A percentile compares a stretch with the other conserved stretches of the same genome.
These are phyloP conservation scores for Adela reaumurella DNA, from an alignment of 2,888 invertebrate genomes.

Conservation along the genomic window DNA sequence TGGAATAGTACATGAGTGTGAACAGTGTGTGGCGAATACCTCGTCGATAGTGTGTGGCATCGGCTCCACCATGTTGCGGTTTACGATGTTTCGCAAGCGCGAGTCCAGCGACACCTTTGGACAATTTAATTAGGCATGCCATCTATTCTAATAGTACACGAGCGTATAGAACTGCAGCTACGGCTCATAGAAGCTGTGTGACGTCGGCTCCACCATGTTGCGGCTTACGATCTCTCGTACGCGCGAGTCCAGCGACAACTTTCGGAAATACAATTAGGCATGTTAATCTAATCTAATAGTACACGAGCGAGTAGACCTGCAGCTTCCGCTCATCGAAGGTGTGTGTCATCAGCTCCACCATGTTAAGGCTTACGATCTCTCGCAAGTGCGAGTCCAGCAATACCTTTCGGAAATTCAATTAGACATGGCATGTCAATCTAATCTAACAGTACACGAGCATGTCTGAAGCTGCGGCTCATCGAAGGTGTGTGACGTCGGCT, in stretches of 20 bases:
- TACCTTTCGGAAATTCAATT: slow-evolving; percentile 73
- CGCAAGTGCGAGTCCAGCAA: slow-evolving; percentile 97
- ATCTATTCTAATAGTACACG: too few relatives aligned
- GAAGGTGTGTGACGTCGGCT: too few relatives aligned
- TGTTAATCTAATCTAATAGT: too few relatives aligned
- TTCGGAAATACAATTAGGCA: too few relatives aligned
- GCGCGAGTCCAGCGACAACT: slow-evolving; percentile 96
- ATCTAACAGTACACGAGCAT: too few relatives aligned
- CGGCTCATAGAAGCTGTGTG: slow-evolving; percentile 98
- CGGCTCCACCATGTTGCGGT: slow-evolving; percentile 97
- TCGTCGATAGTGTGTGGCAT: slow-evolving; percentile 97
- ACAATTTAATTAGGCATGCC: too few relatives aligned
- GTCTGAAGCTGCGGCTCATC: too few relatives aligned
- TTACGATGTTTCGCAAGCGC: slow-evolving; percentile 94
- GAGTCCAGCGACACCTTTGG: slow-evolving; percentile 94
- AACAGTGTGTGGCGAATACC: too few relatives aligned
- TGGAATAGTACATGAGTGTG: too few relatives aligned
- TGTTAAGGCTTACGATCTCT: slow-evolving; percentile 96
- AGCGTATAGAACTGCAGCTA: slow-evolving; percentile 99
- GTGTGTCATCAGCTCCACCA: slow-evolving; percentile 94
- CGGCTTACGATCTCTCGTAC: slow-evolving; percentile 97
- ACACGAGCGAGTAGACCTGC: slow-evolving; percentile 99
- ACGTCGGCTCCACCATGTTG: slow-evolving; percentile 96
- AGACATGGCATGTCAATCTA: too few relatives aligned
- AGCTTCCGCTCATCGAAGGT: slow-evolving; percentile 99